Base-by-base conservation (phyloP, 2,797 vertebrate genomes). In the Peromyscus eremicus region DNA sequence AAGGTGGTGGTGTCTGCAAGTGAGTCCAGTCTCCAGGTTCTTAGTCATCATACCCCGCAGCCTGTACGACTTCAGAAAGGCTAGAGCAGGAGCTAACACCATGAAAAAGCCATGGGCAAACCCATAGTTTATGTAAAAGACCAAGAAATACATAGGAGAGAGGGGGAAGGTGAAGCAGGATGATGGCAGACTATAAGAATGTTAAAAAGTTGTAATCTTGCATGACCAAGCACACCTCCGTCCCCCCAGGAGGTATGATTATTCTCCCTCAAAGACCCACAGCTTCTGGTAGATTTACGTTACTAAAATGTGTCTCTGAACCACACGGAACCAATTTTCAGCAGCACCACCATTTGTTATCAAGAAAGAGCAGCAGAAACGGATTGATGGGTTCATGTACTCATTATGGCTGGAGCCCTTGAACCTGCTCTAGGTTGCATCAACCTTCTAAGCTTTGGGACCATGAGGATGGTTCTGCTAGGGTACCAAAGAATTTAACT, bases 301-400 rank as follows among this genome's bases (percentile, higher is more conserved):
- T 79, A 6, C 19, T 70, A 37, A 70, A 23, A 32, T 5, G 8
- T n/a, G 0, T 52, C 27, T 2, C 9, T 0, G 43, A 73, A 71
- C 52, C 46, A n/a, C 1, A 5, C 27, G 11, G 9, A 60, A 37
- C 14, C 1, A 0, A 2, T 64, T 70, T 83, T 80, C 86, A 90
- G 75, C 60, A 84, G 73, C 5, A 5, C 43, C 40, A 27, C 25
- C 90, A 37, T n/a, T 85, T 82, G 73, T 73, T 81, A 9, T 0
- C 21, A 43, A 19, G 43, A 84, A 32, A 40, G 76, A 60, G 62
- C 19, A 29, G 55, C 89, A 84, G 13, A 0, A 3, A 52, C 0
- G 25, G 40, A 3, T 0, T 0, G 52, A 52, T 2, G 0, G 46
- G 13, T 0, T 17, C 17, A 8, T 5, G 2, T 4, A 4, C 10